Evolutionary conservation across 2,888 invertebrate species (phyloP), one percentile per base, ranked within the genome.

Genomic region (Limnephilus lunatus): DNA sequence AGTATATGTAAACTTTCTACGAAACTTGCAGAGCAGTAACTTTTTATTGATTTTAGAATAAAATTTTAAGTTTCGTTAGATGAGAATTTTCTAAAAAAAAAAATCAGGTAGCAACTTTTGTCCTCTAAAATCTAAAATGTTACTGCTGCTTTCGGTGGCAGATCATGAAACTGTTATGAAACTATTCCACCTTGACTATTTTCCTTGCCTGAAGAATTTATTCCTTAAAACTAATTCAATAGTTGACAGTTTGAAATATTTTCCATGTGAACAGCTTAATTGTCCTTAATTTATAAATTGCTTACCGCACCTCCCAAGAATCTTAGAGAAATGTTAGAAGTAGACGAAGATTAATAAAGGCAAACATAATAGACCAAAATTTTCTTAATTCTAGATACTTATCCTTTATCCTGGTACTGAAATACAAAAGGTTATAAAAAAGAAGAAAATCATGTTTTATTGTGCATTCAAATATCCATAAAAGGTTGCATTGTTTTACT

Each of bases 381-480:
- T n/a, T 9, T 68, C 68, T 68, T 68, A 68, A 25, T 68, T 68
- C 25, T 68, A 68, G 7, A 68, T 68, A 68, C 68, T 68, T 68
- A 25, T 5, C 68, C 68, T 68, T 68, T 9, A 25, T 68, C 68
- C 68, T 68, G 68, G 68, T 11, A 68, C 68, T 68, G 68, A 68
- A 68, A 68, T 25, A 68, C 25, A 68, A n/a, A 68, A 68, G 25
- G 9, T 25, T 25, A 68, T 68, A 68, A 68, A n/a, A 68, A 68
- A 68, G n/a, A 9, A 7, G 68, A 9, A n/a, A 68, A 68, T 9
- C 7, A 68, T n/a, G 9, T 68, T 68, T 68, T 68, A 68, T 68
- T 68, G 68, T 68, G 68, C 68, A 68, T 68, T 68, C 68, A 68
- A 68, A 68, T 68, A 68, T 68, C 68, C 68, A 68, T 68, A 68